These are phyloP conservation scores for Tyria jacobaeae DNA, from an alignment of 2,888 invertebrate species.

Conservation along the genomic window DNA sequence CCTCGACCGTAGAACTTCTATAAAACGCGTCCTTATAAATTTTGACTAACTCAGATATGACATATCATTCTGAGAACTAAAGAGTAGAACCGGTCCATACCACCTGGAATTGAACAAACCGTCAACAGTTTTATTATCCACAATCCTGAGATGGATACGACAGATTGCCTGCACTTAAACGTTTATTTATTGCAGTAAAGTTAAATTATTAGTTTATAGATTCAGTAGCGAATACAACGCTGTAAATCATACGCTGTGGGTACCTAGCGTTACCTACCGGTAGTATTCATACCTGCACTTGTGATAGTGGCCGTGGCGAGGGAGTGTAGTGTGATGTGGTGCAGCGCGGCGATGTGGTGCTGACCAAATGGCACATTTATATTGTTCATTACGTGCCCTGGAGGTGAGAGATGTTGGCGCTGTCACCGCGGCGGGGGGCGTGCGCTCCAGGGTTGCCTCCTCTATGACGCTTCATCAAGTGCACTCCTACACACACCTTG, in stretches of 20 bases:
- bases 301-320: slow-evolving; percentile 22
- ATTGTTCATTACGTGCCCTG: slow-evolving; percentile 80
- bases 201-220: slow-evolving; percentile 53
- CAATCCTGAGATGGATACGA: slow-evolving; percentile 47
- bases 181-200: slow-evolving; percentile 47
- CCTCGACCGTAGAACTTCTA: slow-evolving; percentile 16
- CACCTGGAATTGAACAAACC: slow-evolving; percentile 41
- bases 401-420: slow-evolving; percentile 85
- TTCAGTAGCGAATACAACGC: slow-evolving; percentile 50
- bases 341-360: slow-evolving; percentile 34
- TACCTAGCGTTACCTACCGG: slow-evolving; percentile 20
- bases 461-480: background rate
- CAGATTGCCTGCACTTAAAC: slow-evolving; percentile 50
- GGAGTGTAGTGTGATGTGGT: slow-evolving; percentile 24
- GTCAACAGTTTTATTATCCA: slow-evolving; percentile 46
- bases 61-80: slow-evolving; percentile 21
- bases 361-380: slow-evolving; percentile 79
- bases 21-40: slow-evolving; percentile 15
- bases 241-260: slow-evolving; percentile 44
- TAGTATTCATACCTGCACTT: slow-evolving; percentile 24
- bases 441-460: slow-evolving; percentile 63
- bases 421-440: slow-evolving; percentile 72
- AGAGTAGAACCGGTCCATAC: slow-evolving; percentile 21
- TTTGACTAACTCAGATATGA: slow-evolving; percentile 27
- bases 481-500: background rate